These are phyloP conservation scores for Anastrepha ludens DNA, from an alignment of 1,140 invertebrate species.

Conservation along the genomic window DNA sequence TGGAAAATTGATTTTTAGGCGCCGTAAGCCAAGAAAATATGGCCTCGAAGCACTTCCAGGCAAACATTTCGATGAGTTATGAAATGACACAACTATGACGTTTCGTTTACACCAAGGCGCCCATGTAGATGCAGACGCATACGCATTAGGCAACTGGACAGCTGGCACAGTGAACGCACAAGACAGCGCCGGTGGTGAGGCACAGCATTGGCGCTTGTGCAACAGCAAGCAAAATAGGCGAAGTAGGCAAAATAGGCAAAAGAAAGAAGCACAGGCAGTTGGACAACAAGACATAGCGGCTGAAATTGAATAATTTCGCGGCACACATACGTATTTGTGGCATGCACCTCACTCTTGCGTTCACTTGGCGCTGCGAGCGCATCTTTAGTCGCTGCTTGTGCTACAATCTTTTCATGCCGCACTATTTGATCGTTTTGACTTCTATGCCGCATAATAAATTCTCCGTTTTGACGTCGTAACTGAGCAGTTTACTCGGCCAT, in stretches of 20 bases:
- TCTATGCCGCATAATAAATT: conserved; percentile 25
- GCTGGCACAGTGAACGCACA: no score
- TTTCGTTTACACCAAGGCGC: conserved; percentile 23
- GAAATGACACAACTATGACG: conserved; percentile 44
- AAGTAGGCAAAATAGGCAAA: neutral
- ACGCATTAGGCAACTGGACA: neutral
- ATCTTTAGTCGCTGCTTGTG: neutral
- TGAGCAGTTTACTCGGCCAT: conserved; percentile 22
- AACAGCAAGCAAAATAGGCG: neutral
- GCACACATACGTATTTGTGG: neutral
- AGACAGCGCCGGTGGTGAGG: no score
- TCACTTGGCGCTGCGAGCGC: neutral
- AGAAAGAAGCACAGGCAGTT: neutral
- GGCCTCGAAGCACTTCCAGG: neutral
- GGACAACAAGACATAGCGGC: neutral
- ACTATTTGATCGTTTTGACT: conserved; percentile 39
- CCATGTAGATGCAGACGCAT: neutral
- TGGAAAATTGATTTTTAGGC: conserved; percentile 45
- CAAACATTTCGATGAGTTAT: conserved; percentile 27
- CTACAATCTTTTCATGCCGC: neutral
- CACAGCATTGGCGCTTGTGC: neutral
- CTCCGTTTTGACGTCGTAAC: conserved; percentile 39
- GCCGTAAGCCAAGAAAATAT: conserved; percentile 22
- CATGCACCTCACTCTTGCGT: neutral
- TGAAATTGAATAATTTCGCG: conserved; percentile 27